Percentiles rank a stretch among this genome's conserved stretches.
These are phyloP conservation scores for Delichon dasypus DNA, from an alignment of 2,797 vertebrate species.

Conservation along the genomic window DNA sequence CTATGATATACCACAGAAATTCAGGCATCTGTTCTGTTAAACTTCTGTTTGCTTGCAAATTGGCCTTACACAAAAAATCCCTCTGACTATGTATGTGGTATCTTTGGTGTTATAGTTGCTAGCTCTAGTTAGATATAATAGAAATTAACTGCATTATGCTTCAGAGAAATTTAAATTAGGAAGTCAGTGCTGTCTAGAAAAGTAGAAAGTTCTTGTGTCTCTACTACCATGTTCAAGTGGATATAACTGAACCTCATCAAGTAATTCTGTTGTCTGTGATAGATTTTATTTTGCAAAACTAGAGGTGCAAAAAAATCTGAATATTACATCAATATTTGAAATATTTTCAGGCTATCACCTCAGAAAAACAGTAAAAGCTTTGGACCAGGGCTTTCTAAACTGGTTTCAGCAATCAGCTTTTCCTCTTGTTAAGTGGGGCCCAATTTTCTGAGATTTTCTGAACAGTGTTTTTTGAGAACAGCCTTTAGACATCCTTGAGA, in stretches of 20 bases:
- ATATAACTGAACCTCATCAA: neutral
- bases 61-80: neutral
- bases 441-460: neutral
- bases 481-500: neutral
- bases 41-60: slow-evolving; percentile 24
- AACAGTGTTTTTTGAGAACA: neutral
- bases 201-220: neutral
- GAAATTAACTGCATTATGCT: neutral
- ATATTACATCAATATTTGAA: neutral
- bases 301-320: neutral
- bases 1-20: neutral
- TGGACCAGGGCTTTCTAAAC: neutral
- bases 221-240: neutral
- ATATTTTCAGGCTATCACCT: neutral
- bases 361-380: neutral
- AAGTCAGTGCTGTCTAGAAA: neutral
- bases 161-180: slow-evolving; percentile 3
- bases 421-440: neutral
- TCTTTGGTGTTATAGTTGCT: neutral
- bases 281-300: neutral
- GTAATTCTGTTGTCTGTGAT: neutral
- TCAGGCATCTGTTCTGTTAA: slow-evolving; percentile 28
- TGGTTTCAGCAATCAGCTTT: neutral
- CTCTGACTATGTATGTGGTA: neutral
- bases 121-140: slow-evolving; percentile 3